These are phyloP conservation scores for Beroe ovata DNA, from an alignment of 37 sponge, comb jelly and placozoan species.

Conservation along the genomic window DNA sequence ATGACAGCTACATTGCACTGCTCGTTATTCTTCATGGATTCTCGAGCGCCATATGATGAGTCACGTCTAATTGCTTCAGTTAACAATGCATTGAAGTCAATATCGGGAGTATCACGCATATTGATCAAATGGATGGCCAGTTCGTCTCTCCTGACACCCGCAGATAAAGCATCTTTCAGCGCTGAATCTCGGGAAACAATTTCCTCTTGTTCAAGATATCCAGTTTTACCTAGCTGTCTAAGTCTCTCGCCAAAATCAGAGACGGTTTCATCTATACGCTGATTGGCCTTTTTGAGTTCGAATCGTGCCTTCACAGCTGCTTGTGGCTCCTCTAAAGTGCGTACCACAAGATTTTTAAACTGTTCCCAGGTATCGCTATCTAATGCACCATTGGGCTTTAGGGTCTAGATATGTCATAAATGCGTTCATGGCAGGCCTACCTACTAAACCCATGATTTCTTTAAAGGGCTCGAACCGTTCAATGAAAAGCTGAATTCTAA, in stretches of 20 bases:
- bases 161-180: constrained; percentile 10
- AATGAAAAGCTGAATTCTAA: not conserved
- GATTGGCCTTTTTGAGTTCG: not conserved
- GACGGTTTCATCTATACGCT: not conserved
- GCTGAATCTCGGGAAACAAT: not conserved
- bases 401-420: constrained; percentile 4
- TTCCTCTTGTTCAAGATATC: not conserved
- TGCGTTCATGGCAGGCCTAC: not conserved
- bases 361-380: not conserved
- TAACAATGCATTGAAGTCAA: not conserved
- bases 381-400: not conserved
- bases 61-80: constrained; percentile 28
- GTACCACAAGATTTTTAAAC: not conserved
- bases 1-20: not conserved
- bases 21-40: not conserved
- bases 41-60: not conserved
- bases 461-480: not conserved
- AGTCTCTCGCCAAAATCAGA: not conserved
- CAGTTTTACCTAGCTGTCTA: not conserved
- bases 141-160: not conserved
- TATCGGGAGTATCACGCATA: not conserved
- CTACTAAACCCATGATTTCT: not conserved
- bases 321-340: not conserved
- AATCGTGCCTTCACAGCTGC: not conserved
- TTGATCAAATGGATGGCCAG: not conserved